These are phyloP conservation scores for Catajapyx aquilonaris DNA, from an alignment of 1,140 invertebrate species.

Conservation along the genomic window DNA sequence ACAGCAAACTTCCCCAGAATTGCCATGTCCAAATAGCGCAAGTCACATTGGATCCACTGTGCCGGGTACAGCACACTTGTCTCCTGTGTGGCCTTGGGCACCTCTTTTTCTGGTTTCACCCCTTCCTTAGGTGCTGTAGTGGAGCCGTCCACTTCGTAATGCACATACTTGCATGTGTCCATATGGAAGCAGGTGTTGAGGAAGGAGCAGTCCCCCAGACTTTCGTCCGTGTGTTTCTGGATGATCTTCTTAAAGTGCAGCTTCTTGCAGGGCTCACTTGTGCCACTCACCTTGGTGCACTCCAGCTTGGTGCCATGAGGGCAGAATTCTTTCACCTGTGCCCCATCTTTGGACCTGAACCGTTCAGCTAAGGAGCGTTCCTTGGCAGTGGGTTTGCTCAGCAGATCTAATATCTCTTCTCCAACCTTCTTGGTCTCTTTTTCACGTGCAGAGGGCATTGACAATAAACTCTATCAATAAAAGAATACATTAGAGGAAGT, in stretches of 20 bases:
- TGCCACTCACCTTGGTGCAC: constrained; percentile 43
- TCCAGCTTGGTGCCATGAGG: constrained; percentile 81
- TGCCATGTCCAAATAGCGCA: constrained; percentile 86
- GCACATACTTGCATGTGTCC: constrained; percentile 96
- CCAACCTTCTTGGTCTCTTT: constrained; percentile 88
- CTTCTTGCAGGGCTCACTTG: constrained; percentile 51
- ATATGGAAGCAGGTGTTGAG: constrained; percentile 97
- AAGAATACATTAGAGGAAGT: too few relatives aligned
- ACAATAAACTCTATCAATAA: constrained; percentile 51
- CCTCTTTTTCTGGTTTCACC: constrained; percentile 8
- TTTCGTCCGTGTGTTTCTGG: constrained; percentile 87
- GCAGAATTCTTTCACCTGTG: constrained; percentile 90
- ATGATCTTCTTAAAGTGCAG: constrained; percentile 96
- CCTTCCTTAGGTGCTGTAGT: constrained; percentile 10
- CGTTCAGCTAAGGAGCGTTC: constrained; percentile 81
- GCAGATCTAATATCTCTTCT: constrained; percentile 82
- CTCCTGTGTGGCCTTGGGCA: constrained; percentile 16
- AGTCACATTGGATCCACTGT: constrained; percentile 94
- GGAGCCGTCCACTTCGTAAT: constrained; percentile 70
- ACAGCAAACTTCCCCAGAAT: constrained; percentile 83
- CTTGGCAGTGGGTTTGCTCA: constrained; percentile 90
- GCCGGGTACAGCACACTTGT: constrained; percentile 56
- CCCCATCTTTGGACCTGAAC: constrained; percentile 85
- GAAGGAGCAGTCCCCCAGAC: constrained; percentile 90
- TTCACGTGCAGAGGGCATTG: constrained; percentile 82